phyloP scores from a whole-genome alignment of 2,888 invertebrate genomes.

The Coenonympha arcania region DNA sequence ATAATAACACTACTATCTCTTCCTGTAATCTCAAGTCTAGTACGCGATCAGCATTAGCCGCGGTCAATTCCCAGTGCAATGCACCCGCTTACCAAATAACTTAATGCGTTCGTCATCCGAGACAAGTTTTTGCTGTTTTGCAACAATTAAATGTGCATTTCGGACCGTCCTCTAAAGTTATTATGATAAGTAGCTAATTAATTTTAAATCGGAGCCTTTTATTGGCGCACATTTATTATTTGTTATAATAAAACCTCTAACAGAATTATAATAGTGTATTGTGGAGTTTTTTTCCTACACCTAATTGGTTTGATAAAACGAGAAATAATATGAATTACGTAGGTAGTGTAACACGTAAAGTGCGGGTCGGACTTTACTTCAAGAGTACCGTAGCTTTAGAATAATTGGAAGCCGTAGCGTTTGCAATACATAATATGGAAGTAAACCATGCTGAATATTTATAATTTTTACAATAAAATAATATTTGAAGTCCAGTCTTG shows the following conservation, averaged over 20 bases:
- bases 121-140: slow-evolving; percentile 53
- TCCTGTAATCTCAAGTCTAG: too few species aligned
- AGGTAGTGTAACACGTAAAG: too few species aligned
- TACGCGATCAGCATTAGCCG: slow-evolving; percentile 15
- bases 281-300: slow-evolving; percentile 37
- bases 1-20: too few species aligned
- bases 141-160: slow-evolving; percentile 58
- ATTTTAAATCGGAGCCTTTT: slow-evolving; percentile 57
- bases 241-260: slow-evolving; percentile 43
- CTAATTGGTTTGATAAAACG: slow-evolving; percentile 26
- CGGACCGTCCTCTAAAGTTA: slow-evolving; percentile 48
- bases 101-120: slow-evolving; percentile 55
- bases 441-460: too few species aligned
- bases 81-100: slow-evolving; percentile 66
- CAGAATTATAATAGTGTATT: slow-evolving; percentile 41
- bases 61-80: slow-evolving; percentile 60
- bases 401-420: too few species aligned
- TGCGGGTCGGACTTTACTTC: neutral
- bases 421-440: too few species aligned
- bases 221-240: slow-evolving; percentile 36
- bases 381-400: neutral
- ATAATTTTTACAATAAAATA: too few species aligned
- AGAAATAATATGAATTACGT: neutral
- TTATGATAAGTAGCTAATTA: slow-evolving; percentile 66
- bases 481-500: too few species aligned